Base-by-base conservation (phyloP, 2,113 vertebrate genomes). In the Peromyscus maniculatus region DNA sequence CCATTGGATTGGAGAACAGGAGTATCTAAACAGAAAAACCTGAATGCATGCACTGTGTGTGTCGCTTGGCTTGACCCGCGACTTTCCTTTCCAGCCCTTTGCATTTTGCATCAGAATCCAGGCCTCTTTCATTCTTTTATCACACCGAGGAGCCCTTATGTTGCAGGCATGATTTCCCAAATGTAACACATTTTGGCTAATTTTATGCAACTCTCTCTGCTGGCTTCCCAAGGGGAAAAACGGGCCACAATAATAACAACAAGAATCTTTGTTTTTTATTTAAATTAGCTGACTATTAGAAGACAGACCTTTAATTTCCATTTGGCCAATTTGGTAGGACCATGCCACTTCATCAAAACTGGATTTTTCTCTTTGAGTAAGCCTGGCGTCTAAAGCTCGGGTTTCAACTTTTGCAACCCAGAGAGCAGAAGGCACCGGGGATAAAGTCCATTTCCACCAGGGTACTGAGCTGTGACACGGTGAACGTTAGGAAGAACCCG, bases 81-180 rank as follows among this genome's bases (percentile, higher is more conserved):
- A 33, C 28, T 91, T 95, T 97, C 78, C 62, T 95, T 94, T 93
- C 83, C 72, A 93, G 83, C 10, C 96, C 74, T 97, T 91, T 96
- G 75, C 79, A 71, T 91, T 91, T 93, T 80, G 39, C 77, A 90
- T 93, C 83, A 95, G 75, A 91, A 96, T 67, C 79, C 17, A 46
- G 82, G 46, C 83, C 74, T 93, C 59, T 77, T 89, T 96, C 64
- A 64, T 90, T 97, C 87, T 96, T 79, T 91, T 57, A 87, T 72
- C 95, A 24, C 16, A 75, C 55, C 4, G 28, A 91, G 52, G 28
- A 78, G 46, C 33, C 94, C 83, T 72, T 95, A 84, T 92, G 83
- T 93, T 89, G 39, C 55, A 92, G 84, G 31, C n/a, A 17, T 52
- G 62, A 96, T 93, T 97, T 93, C 69, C 89, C 62, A 87, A 94